Evolutionary conservation across 2,888 invertebrate genomes (phyloP).

Genomic region (Ypsolopha scabrella): DNA sequence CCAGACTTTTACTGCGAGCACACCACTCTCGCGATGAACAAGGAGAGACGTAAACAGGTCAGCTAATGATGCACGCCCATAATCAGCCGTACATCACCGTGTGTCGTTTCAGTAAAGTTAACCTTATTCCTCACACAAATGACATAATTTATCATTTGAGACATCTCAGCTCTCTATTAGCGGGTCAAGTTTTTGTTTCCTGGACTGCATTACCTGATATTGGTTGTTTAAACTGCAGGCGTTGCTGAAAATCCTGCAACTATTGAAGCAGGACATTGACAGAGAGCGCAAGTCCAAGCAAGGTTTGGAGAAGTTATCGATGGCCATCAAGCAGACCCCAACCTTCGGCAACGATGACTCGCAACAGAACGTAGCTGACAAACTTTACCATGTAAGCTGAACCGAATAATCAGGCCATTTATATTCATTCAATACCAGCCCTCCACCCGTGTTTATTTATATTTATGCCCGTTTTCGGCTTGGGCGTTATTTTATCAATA

Average conservation of each 20-base stretch:
- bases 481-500: no score
- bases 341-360: constrained; percentile 90
- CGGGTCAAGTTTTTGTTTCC: no score
- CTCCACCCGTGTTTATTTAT: no score
- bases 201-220: no score
- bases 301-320: constrained; percentile 89
- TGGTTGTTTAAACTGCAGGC: constrained; percentile 61
- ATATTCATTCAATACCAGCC: no score
- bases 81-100: neutral
- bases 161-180: no score
- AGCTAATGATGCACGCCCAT: neutral
- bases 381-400: constrained; percentile 84
- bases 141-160: no score
- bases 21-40: constrained; percentile 92
- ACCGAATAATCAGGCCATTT: no score
- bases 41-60: constrained; percentile 87
- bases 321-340: constrained; percentile 87
- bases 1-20: constrained; percentile 97
- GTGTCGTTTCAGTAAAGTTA: neutral
- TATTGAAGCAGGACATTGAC: constrained; percentile 90
- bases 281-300: constrained; percentile 90
- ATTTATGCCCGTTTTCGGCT: no score
- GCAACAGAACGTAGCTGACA: constrained; percentile 91
- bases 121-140: neutral
- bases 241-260: constrained; percentile 84